Base-by-base conservation (phyloP, 2,888 invertebrate species). In the Drosophila neoperkinsi region DNA sequence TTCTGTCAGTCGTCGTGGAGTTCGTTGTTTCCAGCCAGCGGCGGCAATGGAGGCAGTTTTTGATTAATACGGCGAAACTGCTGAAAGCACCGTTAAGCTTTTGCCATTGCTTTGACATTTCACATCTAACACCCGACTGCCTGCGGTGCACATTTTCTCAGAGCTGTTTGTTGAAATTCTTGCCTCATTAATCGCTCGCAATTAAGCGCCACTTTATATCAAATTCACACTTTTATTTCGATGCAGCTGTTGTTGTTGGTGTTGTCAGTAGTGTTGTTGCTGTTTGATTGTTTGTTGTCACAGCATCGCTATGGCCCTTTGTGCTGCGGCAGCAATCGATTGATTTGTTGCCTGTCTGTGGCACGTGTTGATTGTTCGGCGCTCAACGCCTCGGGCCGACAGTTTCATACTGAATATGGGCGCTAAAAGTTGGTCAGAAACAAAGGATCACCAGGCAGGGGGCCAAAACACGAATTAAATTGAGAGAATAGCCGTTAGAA, bases 161-260 rank as follows among this genome's bases (percentile, higher is more conserved):
- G 43, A 21, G 52, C 30, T 61, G 51, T 58, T 74, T 68, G 71
- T 74, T 72, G 66, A 71, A 85, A 89, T 82, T 84, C 88, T 88
- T 87, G 79, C 71, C 83, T 84, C 90, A 88, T 89, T 89, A 86
- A 86, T 89, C 81, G 86, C 69, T 82, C 68, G 88, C 81, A 89
- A 86, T 89, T 89, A 86, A 86, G 86, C 88, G 83, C 79, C 90
- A 87, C 82, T 81, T 89, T 89, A 81, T 77, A 71, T 87, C 56
- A 79, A 82, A 71, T 84, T 89, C 68, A 81, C 74, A 80, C 74
- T 82, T 57, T 62, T 61, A 34, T 36, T 28, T 31, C 11, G 18
- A 10, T 25, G 31, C 31, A 10, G 13, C 34, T 52, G 33, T 41
- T 66, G 33, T 46, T 74, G 30, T 28, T 59, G 38, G 34, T 53